Base-by-base conservation (phyloP, 2,113 vertebrate species). In the Sigmodon hispidus region DNA sequence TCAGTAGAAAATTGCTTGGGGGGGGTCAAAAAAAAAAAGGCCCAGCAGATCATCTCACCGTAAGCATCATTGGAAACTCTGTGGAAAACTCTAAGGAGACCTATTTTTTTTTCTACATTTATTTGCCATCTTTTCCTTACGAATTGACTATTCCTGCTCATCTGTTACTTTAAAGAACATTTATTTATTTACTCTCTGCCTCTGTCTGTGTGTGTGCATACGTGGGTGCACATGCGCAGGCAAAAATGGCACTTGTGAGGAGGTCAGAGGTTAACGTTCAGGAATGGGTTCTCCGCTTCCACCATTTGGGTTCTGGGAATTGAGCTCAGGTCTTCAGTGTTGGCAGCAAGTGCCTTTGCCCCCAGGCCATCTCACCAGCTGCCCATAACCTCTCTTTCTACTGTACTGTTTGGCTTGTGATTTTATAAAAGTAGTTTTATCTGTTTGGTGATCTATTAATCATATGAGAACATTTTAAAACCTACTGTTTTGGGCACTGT, bases 381-480 rank as follows among this genome's bases (percentile, higher is more conserved):
- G 10, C 29, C 15, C 26, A 9, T n/a, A 65, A 9, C 31, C 61
- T 87, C 2, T 87, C 87, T 94, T 88, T 88, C 61, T 55, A 34
- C 70, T 90, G 65, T 77, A 24, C 55, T 89, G 24, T 83, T 94
- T 89, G 86, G 9, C 43, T 91, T 96, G 84, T 63, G 69, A 52
- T 90, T 89, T 84, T 87, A 15, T 90, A 80, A 69, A 26, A 73
- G 34, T 94, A 75, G 61, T n/a, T n/a, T 1, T 12, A 92, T 89
- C 59, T 89, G 3, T 91, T 83, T 8, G 91, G 61, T 94, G 91
- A 77, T 72, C 88, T n/a, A 67, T 63, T 91, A 72, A 76, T 40
- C 34, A 31, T 69, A 87, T 89, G 13, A 67, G 89, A 36, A 48
- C 70, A 65, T 76, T 87, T 93, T 40, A 73, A 79, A 19, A 48